Evolutionary conservation across 2,113 vertebrate genomes (phyloP).

Genomic region (Cyprinodon tularosa): DNA sequence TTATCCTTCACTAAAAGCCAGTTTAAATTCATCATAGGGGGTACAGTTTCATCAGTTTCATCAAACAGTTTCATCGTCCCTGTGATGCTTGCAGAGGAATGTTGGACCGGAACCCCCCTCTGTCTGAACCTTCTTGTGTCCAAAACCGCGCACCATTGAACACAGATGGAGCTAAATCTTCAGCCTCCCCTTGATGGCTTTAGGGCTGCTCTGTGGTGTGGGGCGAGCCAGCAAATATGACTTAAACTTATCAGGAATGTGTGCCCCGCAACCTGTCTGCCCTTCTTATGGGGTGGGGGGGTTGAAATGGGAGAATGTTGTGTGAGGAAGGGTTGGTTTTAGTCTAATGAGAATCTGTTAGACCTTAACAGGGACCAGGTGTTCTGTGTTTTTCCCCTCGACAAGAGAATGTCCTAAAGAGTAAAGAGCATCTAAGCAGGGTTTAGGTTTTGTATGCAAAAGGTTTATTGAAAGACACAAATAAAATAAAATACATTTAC

Average conservation of each 20-base stretch:
- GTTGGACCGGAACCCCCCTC: slow-evolving; percentile 50
- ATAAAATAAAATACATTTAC: slow-evolving; percentile 86
- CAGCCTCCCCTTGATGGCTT: slow-evolving; percentile 55
- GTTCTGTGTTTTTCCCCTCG: slow-evolving; percentile 50
- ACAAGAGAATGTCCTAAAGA: slow-evolving; percentile 61
- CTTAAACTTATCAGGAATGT: slow-evolving; percentile 70
- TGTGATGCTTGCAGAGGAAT: slow-evolving; percentile 63
- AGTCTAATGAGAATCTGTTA: slow-evolving; percentile 71
- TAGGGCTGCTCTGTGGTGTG: slow-evolving; percentile 51
- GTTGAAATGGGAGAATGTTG: slow-evolving; percentile 60
- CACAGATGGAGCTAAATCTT: slow-evolving; percentile 64
- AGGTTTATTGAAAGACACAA: slow-evolving; percentile 87
- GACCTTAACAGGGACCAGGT: slow-evolving; percentile 73
- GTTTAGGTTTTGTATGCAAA: slow-evolving; percentile 73
- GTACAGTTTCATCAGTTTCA: background rate
- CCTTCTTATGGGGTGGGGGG: slow-evolving; percentile 38
- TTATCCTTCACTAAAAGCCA: background rate
- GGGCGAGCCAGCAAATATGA: slow-evolving; percentile 67
- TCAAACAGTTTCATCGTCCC: background rate
- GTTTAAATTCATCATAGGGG: background rate
- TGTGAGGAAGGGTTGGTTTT: slow-evolving; percentile 28
- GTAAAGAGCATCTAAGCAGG: slow-evolving; percentile 53
- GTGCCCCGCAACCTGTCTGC: slow-evolving; percentile 62
- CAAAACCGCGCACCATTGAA: slow-evolving; percentile 54
- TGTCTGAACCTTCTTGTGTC: slow-evolving; percentile 42